These are phyloP conservation scores for Zhuqinia jingwanae DNA, from an alignment of 2,888 invertebrate genomes.

Conservation along the genomic window DNA sequence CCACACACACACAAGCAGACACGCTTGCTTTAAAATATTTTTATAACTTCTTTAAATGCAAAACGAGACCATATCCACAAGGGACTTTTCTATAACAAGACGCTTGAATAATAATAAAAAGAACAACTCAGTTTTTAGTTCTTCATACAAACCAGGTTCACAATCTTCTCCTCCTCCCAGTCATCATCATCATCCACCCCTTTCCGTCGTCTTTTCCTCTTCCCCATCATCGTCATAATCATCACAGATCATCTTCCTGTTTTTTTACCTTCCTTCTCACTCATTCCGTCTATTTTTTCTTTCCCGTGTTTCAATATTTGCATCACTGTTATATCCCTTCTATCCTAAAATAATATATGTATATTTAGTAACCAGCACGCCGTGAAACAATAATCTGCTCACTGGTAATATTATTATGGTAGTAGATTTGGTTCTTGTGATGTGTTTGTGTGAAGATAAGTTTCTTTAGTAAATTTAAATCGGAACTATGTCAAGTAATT, in stretches of 20 bases:
- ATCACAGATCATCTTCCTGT: constrained; percentile 1
- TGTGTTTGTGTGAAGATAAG: too few species aligned
- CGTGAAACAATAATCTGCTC: too few species aligned
- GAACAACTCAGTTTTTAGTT: constrained; percentile 2
- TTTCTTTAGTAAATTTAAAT: too few species aligned
- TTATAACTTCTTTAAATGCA: constrained; percentile 37
- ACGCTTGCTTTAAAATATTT: not conserved
- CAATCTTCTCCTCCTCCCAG: constrained; percentile 66
- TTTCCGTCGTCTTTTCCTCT: constrained; percentile 13
- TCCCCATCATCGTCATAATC: constrained; percentile 5
- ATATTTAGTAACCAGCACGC: constrained; percentile 2
- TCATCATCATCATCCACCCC: constrained; percentile 63
- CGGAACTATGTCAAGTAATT: too few species aligned
- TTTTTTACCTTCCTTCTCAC: not conserved
- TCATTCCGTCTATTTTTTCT: not conserved
- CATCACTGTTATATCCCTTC: not conserved
- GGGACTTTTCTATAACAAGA: constrained; percentile 68
- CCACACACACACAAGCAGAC: not conserved
- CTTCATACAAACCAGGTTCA: constrained; percentile 48
- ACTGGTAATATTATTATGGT: too few species aligned
- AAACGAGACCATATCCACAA: constrained; percentile 45
- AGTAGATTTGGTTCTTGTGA: too few species aligned
- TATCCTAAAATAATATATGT: constrained; percentile 17
- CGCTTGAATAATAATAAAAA: constrained; percentile 4
- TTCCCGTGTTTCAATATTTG: constrained; percentile 21